phyloP scores from a whole-genome alignment of 37 sponge, comb jelly and placozoan genomes.

The Theonella swinhoei region DNA sequence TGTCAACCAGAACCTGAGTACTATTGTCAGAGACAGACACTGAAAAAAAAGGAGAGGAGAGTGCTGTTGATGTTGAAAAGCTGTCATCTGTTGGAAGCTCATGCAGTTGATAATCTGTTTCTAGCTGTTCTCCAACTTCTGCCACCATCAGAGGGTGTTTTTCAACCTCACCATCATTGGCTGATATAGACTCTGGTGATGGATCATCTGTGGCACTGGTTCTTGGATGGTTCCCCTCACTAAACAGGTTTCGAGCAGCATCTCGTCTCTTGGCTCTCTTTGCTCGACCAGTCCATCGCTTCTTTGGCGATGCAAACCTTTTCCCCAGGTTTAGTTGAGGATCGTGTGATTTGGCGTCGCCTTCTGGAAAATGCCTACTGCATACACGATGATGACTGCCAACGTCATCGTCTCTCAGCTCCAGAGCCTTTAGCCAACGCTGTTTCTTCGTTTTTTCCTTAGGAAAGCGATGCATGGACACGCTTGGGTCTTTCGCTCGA shows the following conservation, averaged over 20 bases:
- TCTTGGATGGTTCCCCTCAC: background rate
- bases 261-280: slow-evolving; percentile 19
- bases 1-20: background rate
- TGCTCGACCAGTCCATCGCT: slow-evolving; percentile 17
- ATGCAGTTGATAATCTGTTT: slow-evolving; percentile 30
- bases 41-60: background rate
- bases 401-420: background rate
- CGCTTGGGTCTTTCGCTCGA: background rate
- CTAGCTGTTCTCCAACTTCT: slow-evolving; percentile 17
- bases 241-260: background rate
- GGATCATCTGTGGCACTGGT: background rate
- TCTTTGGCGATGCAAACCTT: slow-evolving; percentile 38
- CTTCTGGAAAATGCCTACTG: slow-evolving; percentile 32
- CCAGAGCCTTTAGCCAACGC: slow-evolving; percentile 25
- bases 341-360: slow-evolving; percentile 13
- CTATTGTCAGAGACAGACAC: background rate
- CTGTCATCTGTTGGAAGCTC: slow-evolving; percentile 30
- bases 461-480: slow-evolving; percentile 28
- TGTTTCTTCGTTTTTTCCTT: background rate
- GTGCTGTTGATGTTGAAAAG: background rate
- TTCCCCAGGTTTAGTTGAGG: slow-evolving; percentile 25
- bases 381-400: slow-evolving; percentile 13
- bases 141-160: slow-evolving; percentile 11
- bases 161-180: background rate
- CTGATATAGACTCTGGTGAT: background rate